Evolutionary conservation across 1,140 invertebrate species (phyloP), one percentile per base, ranked within the genome.

Genomic region (Rhynchophorus ferrugineus): DNA sequence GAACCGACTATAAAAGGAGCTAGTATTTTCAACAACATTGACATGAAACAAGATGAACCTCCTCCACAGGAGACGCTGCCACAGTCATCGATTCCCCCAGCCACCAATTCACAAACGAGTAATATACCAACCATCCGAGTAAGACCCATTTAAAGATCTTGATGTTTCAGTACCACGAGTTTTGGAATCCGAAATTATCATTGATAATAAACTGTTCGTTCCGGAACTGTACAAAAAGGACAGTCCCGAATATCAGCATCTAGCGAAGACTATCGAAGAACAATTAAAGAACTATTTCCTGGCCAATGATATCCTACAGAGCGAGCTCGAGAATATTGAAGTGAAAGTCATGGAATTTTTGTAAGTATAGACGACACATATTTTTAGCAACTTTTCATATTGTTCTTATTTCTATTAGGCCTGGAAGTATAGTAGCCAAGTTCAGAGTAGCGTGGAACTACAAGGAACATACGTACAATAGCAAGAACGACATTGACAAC

Each of bases 331-430:
- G 38, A 69, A 78, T 45, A 71, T 81, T 56, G 60, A 65, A 54
- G 69, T 85, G 3, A 83, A 83, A 73, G 74, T 87, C 34, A 68
- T 84, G 21, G 73, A 78, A 49, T 78, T 85, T 58, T 76, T 65
- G 78, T 77, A 66, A 71, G 70, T 70, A 44, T 42, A n/a, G n/a
- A n/a, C n/a, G n/a, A n/a, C n/a, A n/a, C n/a, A n/a, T n/a, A n/a
- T n/a, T n/a, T n/a, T n/a, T n/a, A 22, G 6, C 9, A 45, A 49
- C 2, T 41, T 20, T 38, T 47, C 34, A 19, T 57, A 52, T 54
- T 47, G 52, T 22, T 57, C 47, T 39, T 61, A 55, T 59, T 46
- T 34, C 54, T 76, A 75, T 49, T 69, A 83, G 81, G 49, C 68
- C 74, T 38, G 81, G 81, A 52, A 82, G 79, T 47, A 70, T 83